Base-by-base conservation (phyloP, 2,888 invertebrate genomes). In the Pedicia rivosa region DNA sequence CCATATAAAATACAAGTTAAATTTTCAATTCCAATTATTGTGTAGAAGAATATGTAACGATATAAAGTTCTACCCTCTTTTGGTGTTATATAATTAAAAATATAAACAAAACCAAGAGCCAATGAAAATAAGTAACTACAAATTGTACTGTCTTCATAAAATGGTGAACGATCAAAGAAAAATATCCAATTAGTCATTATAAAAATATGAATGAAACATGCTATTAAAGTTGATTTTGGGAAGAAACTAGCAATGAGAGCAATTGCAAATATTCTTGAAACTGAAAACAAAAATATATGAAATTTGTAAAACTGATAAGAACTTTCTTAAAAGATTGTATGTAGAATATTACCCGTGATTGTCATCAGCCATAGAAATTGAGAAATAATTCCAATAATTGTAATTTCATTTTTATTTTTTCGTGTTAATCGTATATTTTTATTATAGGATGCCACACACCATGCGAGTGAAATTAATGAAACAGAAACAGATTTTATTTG, bases 391-490 rank as follows among this genome's bases (percentile, higher is more conserved):
- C 86, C 86, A 8, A 63, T 52, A 65, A 71, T 70, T 33, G 70
- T 73, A 50, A 90, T 78, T 53, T 86, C 83, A 43, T 70, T 65
- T 53, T 87, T 83, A 51, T 84, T 77, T 37, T 74, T 70, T 51
- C 82, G 77, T 8, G 81, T 76, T 50, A 80, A 75, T 36, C 91
- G 70, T 37, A 86, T 70, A 13, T 80, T 75, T 43, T 86, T 72
- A 59, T 87, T 81, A 59, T 90, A 92, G 7, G 82, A 78, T 0
- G 83, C 81, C 62, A 92, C 70, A 36, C 87, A 81, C 90, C 90
- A 91, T 1, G 87, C 81, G 72, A 91, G 76, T 43, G 86, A 84
- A n/a, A 78, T 32, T 4, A 32, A 5, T 17, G 19, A 22, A 5
- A 17, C 20, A 3, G 9, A 3, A 20, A 32, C 4, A 13, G 32